phyloP scores from a whole-genome alignment of 2,888 invertebrate genomes.

The Achlya flavicornis region DNA sequence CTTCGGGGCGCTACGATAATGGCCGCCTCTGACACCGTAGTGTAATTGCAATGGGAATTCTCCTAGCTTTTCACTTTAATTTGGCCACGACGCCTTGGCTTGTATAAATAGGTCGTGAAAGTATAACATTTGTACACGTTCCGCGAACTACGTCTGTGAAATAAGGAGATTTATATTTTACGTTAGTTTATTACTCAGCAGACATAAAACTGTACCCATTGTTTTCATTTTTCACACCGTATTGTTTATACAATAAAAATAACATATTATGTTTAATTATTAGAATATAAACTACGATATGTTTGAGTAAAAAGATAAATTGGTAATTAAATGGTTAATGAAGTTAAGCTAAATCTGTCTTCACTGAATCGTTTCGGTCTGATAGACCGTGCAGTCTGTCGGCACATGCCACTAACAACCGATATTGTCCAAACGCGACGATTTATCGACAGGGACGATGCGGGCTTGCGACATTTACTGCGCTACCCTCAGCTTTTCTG shows the following conservation, averaged over 20 bases:
- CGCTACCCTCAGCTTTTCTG: neutral
- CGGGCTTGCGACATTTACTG: slow-evolving; percentile 11
- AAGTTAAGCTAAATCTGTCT: neutral
- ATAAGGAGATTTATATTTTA: slow-evolving; percentile 3
- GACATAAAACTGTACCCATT: neutral
- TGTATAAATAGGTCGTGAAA: slow-evolving; percentile 25
- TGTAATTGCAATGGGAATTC: slow-evolving; percentile 15
- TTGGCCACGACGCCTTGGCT: slow-evolving; percentile 20
- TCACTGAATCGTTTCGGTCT: slow-evolving; percentile 22
- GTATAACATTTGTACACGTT: slow-evolving; percentile 30
- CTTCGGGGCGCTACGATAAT: slow-evolving; percentile 14
- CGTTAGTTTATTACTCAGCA: neutral
- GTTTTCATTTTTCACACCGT: slow-evolving; percentile 15
- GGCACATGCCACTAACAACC: slow-evolving; percentile 32
- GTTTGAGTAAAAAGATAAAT: neutral
- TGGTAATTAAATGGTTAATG: neutral
- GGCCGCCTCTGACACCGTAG: slow-evolving; percentile 12
- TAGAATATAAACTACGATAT: neutral
- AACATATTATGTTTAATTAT: too few species aligned
- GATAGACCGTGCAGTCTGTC: slow-evolving; percentile 21
- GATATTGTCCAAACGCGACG: slow-evolving; percentile 29
- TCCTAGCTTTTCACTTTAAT: slow-evolving; percentile 21
- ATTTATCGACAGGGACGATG: slow-evolving; percentile 31
- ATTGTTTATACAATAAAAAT: too few species aligned
- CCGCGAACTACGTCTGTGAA: slow-evolving; percentile 23